Evolutionary conservation across 2,888 invertebrate species (phyloP), one percentile per base, ranked within the genome.

Genomic region (Cantharis rufa): DNA sequence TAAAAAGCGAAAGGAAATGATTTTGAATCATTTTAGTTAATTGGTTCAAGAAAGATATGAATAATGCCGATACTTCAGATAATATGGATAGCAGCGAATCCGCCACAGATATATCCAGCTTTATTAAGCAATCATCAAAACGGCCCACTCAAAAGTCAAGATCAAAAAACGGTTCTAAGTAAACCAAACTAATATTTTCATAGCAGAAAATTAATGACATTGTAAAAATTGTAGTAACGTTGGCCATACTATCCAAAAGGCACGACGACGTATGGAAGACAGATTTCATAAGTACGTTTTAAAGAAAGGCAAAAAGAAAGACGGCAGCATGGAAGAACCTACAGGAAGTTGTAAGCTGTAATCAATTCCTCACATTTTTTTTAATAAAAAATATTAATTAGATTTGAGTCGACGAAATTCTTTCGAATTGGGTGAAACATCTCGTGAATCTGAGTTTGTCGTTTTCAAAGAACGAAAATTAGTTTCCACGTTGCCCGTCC

Each of bases 211-310:
- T 69, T 18, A n/a, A 21, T n/a, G n/a, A n/a, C n/a, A n/a, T 69
- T 21, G 13, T 4, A 27, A 27, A 28, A 71, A 13, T 62, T 62
- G 1, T 48, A 72, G 87, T 69, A 91, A 92, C 76, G 92, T 94
- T 18, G 91, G 92, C 15, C 90, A 92, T 81, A 94, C 93, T 62
- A 88, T 95, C 32, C 92, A 93, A 86, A 95, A 95, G 85, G 97
- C 97, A 1, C 93, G 95, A 84, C 93, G 96, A 82, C 90, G 96
- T 83, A 95, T 98, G 84, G 98, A 98, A 89, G 95, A 97, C 85
- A 93, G 97, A 82, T 90, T 98, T 75, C 96, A 92, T 85, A 93
- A 94, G 87, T 93, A 96, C 82, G 95, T 95, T 10, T 90, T 96
- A 71, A 96, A 96, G 86, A 94, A 94, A 86, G 93, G 94, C 15